phyloP scores from a whole-genome alignment of 2,888 invertebrate species.

The Drosophila seclusa region DNA sequence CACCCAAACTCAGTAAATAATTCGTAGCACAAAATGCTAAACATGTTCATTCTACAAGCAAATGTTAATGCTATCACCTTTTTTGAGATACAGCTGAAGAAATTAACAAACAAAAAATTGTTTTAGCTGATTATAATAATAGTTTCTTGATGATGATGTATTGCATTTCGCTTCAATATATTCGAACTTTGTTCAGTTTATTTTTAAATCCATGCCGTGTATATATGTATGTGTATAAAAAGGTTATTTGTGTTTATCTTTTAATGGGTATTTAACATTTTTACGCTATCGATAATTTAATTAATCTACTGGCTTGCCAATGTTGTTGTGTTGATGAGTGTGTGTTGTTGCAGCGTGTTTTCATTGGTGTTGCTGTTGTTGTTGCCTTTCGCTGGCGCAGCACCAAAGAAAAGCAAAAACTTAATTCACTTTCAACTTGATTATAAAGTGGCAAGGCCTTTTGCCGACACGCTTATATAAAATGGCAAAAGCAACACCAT shows the following conservation, averaged over 20 bases:
- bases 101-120: neutral
- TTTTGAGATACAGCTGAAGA: neutral
- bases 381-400: conserved; percentile 62
- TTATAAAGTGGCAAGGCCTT: conserved; percentile 63
- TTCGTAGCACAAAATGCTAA: neutral
- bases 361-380: conserved; percentile 13
- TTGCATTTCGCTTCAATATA: neutral
- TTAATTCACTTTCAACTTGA: conserved; percentile 78
- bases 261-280: conserved; percentile 47
- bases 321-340: conserved; percentile 7
- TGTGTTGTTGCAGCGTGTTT: conserved; percentile 15
- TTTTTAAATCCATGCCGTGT: neutral
- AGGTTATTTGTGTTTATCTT: conserved; percentile 41
- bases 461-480: conserved; percentile 51
- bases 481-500: conserved; percentile 36
- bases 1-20: neutral
- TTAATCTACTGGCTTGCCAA: conserved; percentile 40
- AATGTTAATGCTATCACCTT: neutral
- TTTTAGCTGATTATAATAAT: neutral
- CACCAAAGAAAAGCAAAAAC: conserved; percentile 65
- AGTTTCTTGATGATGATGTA: neutral
- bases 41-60: neutral
- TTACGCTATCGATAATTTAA: conserved; percentile 59
- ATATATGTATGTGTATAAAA: conserved; percentile 1
- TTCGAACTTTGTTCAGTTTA: conserved; percentile 1